Conservation (phyloP, 2,888 invertebrate genomes). For the Dynastes grantii region DNA sequence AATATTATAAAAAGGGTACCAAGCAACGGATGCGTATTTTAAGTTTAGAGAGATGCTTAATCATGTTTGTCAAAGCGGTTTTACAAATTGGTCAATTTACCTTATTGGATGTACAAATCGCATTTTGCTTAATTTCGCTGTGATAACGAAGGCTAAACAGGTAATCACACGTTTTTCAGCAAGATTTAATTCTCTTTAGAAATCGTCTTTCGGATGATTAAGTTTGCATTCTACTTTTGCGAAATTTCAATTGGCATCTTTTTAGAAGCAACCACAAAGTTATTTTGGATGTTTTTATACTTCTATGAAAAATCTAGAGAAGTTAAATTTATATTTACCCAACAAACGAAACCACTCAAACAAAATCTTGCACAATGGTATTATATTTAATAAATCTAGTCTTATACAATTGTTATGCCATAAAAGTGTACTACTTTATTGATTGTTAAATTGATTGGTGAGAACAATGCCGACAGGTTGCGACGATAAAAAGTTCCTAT, state of each 20-base stretch:
- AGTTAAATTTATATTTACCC: constrained; percentile 8
- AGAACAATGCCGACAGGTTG: constrained; percentile 3
- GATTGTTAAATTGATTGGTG: constrained; percentile 24
- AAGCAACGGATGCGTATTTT: too few relatives aligned
- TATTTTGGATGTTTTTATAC: neutral
- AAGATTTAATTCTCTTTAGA: too few relatives aligned
- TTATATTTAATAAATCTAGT: neutral
- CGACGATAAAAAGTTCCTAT: neutral
- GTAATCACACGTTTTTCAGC: too few relatives aligned
- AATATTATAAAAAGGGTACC: too few relatives aligned
- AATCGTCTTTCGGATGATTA: too few relatives aligned
- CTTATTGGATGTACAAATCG: too few relatives aligned
- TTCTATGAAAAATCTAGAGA: neutral
- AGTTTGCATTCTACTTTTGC: too few relatives aligned
- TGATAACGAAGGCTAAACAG: too few relatives aligned
- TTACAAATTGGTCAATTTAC: too few relatives aligned
- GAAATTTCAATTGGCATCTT: neutral
- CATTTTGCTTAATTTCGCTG: too few relatives aligned
- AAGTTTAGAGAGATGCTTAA: too few relatives aligned
- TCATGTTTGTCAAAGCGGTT: too few relatives aligned
- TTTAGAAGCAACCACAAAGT: neutral
- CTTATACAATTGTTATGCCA: constrained; percentile 23
- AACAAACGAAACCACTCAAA: neutral
- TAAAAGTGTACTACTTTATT: constrained; percentile 8
- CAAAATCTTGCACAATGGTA: neutral